Evolutionary conservation across 2,888 invertebrate genomes (phyloP), one percentile per base, ranked within the genome.

Genomic region (Siphonodentalium dalli): DNA sequence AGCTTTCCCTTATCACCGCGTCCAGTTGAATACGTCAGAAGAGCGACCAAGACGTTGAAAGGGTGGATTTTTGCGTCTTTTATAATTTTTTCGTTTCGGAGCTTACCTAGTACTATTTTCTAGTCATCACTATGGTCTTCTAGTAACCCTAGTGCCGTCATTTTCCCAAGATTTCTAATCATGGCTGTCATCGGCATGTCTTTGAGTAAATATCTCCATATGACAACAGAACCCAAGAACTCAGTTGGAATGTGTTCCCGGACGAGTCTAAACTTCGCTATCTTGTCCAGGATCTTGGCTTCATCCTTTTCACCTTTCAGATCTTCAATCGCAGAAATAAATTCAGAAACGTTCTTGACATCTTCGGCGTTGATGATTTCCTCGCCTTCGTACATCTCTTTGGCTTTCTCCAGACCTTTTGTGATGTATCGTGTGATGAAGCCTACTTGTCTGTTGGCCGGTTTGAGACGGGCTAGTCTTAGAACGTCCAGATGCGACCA

Each of bases 401-500:
- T 60, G 7, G 74, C 66, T 6, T 58, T 65, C 15, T 68, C 60
- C 18, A 70, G 51, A 15, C 75, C 77, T 38, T 69, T 74, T 9
- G 68, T 58, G 26, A 70, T 58, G 47, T 69, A 72, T 40, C 69
- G 59, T 24, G 64, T 46, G 13, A 66, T 48, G n/a, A 55, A 54
- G 11, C 54, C 61, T 2, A 66, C 24, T 11, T 21, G 21, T 34
- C 33, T 33, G 33, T 20, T 23, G 23, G 26, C 48, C 2, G 72
- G 63, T 50, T 63, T 68, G 13, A 64, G 55, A 46, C 75, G 72
- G 11, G 68, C 50, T 35, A 75, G 53, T 28, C 83, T 71, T 84
- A 87, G 80, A n/a, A 91, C 83, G 68, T 89, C 90, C 69, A 87
- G 88, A 75, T 91, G 91, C 0, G 86, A 86, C 84, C 90, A 89